Evolutionary conservation across 2,113 vertebrate species (phyloP), one percentile per base, ranked within the genome.

Genomic region (Probosciger aterrimus): DNA sequence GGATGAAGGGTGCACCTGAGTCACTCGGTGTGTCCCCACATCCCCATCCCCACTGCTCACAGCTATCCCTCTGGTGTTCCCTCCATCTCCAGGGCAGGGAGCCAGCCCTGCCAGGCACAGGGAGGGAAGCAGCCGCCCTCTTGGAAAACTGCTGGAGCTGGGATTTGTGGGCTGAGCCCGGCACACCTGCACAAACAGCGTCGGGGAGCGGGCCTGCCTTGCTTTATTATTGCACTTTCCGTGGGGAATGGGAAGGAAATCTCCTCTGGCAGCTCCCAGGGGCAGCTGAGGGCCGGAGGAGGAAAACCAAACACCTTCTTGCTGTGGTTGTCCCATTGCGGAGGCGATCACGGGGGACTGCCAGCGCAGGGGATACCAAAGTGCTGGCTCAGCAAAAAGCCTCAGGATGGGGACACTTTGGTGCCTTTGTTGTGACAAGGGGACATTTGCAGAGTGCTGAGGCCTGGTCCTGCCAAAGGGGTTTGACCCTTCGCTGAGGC

Each of bases 1-100:
- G 59, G 18, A 28, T 33, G 52, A 35, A 59, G 22, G 15, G 6
- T 43, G 23, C 5, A 1, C 27, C 24, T 57, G 0, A 0, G 20
- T 67, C 5, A 0, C 37, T 79, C 4, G 0, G 6, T 2, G 5
- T 57, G 6, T 33, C 33, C 46, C 19, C 39, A 37, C 5, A 2
- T 52, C 62, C 59, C 49, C 10, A 4, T 27, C 52, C 60, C 57
- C 10, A 7, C n/a, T 4, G 6, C 59, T 77, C 37, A 20, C 49
- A 41, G 39, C 52, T 9, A 6, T 4, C 65, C 67, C 16, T 8
- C 46, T 1, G 4, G 27, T 3, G 3, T 20, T 81, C n/a, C 18
- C 52, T 7, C 3, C 24, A 11, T 63, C 25, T 37, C 46, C 23
- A 1, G 63, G 10, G 5, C 43, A 12, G 27, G 27, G 62, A 75